Conservation (phyloP, 2,113 vertebrate genomes). For the Rhombomys opimus region DNA sequence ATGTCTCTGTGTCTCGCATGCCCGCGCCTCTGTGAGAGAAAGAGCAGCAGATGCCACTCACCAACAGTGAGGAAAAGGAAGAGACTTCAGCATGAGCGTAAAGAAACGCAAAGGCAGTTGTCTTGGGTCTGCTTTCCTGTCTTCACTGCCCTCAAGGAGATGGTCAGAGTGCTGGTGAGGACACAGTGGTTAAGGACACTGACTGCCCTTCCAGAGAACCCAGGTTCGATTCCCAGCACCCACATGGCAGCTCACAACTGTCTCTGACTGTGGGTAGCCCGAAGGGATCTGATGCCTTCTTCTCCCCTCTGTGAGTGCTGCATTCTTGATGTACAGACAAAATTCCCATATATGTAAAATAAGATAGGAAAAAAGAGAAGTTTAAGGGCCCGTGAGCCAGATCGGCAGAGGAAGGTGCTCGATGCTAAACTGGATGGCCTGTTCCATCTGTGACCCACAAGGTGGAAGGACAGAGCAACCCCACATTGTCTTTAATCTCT, state of each 20-base stretch:
- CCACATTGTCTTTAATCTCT: no score
- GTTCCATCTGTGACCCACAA: background rate
- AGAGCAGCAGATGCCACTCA: no score
- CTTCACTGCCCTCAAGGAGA: background rate
- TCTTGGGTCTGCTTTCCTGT: background rate
- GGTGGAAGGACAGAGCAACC: background rate
- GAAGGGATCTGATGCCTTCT: background rate
- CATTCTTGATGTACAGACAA: background rate
- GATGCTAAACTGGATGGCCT: background rate
- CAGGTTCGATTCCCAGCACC: background rate
- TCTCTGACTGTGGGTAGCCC: background rate
- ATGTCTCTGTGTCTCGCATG: no score
- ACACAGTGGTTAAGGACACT: background rate
- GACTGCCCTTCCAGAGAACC: background rate
- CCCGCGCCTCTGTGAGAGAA: no score
- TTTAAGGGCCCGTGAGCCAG: background rate
- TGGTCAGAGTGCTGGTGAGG: background rate
- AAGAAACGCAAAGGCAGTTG: background rate
- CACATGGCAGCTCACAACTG: background rate
- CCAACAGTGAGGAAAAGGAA: background rate
- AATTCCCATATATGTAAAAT: no score
- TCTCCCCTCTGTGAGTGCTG: fast-evolving
- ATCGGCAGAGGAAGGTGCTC: no score
- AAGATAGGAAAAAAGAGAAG: background rate
- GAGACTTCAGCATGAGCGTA: background rate